Evolutionary conservation across 2,888 invertebrate genomes (phyloP), one percentile per base, ranked within the genome.

Genomic region (Spodoptera picta): DNA sequence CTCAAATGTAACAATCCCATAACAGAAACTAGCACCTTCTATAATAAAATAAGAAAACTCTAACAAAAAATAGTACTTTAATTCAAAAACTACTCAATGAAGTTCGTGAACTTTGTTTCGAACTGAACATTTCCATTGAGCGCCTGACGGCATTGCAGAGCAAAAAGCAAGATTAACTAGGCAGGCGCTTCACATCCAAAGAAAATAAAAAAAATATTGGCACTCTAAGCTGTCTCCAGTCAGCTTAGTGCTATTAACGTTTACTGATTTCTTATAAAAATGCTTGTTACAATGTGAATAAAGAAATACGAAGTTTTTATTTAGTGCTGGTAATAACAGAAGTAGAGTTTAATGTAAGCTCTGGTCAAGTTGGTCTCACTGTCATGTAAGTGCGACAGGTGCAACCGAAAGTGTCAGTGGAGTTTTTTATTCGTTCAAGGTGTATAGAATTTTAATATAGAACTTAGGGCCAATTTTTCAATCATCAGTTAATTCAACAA

Each of bases 151-250:
- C 47, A 27, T 27, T 47, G n/a, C 44, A 41, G 36, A 60, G 74
- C 73, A 73, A 77, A 67, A 74, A 77, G 50, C 50, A 67, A 63
- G 62, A 80, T 73, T 65, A 78, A 65, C 50, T 56, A 66, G 68
- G 68, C 65, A 75, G 72, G 68, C 78, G 75, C 75, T 75, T 64
- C 53, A 49, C 49, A 44, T 60, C 36, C 56, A 51, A 78, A 67
- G 54, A 65, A 31, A 72, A 67, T 57, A 71, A 74, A 69, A 80
- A 80, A 67, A 53, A 67, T 65, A 62, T 45, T 0, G 14, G 14
- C 14, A 47, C 50, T 63, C 51, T 56, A 44, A 66, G 57, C 48
- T 58, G 61, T 70, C 80, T 70, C 66, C 44, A 62, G 57, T 49
- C 58, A 50, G 63, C 69, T 69, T 53, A 60, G 42, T 42, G 60